Base-by-base conservation (phyloP, 2,113 vertebrate genomes). In the Cottus gobio region DNA sequence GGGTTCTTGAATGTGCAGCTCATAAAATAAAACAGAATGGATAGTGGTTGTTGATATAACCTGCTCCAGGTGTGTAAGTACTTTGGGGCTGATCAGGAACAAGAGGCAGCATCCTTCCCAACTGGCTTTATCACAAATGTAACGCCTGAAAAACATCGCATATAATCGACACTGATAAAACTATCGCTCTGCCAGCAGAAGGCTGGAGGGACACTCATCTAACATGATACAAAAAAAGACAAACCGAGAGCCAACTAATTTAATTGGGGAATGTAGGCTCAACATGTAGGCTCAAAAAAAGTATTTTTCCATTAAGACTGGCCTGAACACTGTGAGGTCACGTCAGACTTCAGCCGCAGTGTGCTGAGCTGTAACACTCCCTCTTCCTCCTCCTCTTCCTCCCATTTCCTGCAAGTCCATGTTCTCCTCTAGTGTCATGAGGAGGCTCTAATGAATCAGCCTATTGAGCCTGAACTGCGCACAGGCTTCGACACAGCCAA, bases 371-470 rank as follows among this genome's bases (percentile, higher is more conserved):
- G 48, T 6, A 77, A 80, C 85, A 74, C 68, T 75, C 42, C 56
- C 6, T 71, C 62, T 36, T 66, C 62, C 7, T 76, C 39, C 79
- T 84, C 71, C 39, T 42, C 39, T 3, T 13, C 39, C 10, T 42
- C 39, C 82, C 58, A 70, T 71, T 24, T 48, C 61, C 64, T 62
- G 50, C 63, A 48, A 73, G 80, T 87, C 86, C 80, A 81, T 87
- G 85, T 88, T 89, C 85, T 85, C 64, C 36, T 69, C 30, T 82
- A 61, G 69, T 83, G 87, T 90, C 89, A 89, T 87, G 87, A 89
- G 78, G 83, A 88, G 78, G 71, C 82, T 54, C 70, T 65, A 85
- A 91, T 90, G 90, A 92, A 93, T 88, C 83, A 77, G 85, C 77
- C 89, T 65, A 91, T 90, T 91, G 90, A 92, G 87, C 57, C 5